Evolutionary conservation across 2,113 vertebrate species (phyloP).

Genomic region (Nothocercus nigrocapillus): DNA sequence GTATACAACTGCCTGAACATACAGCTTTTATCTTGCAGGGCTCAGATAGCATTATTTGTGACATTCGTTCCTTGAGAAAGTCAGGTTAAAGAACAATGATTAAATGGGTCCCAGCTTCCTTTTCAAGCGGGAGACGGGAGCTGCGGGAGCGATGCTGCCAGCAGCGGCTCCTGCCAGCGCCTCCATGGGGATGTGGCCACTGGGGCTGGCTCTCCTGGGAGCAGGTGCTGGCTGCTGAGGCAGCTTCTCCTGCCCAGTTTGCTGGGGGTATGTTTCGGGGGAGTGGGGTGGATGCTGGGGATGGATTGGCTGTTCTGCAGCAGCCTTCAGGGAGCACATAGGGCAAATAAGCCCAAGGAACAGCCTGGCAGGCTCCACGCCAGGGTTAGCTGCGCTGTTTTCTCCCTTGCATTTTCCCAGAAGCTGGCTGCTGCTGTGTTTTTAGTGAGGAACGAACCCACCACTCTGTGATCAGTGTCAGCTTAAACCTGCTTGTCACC

Average conservation of each 20-base stretch:
- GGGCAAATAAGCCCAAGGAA: conserved; percentile 18
- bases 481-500: neutral
- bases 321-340: neutral
- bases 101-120: neutral
- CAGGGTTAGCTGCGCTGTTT: neutral
- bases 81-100: neutral
- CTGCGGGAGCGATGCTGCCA: neutral
- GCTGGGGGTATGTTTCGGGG: conserved; percentile 17
- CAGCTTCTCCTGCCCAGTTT: neutral
- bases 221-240: neutral
- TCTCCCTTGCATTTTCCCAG: conserved; percentile 4
- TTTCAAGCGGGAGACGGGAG: neutral
- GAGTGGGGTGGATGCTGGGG: neutral
- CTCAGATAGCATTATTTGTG: neutral
- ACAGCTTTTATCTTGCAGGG: conserved; percentile 1
- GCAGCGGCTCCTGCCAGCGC: neutral
- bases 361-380: neutral
- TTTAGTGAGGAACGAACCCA: neutral
- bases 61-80: neutral
- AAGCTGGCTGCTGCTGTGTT: neutral
- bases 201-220: neutral
- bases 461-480: neutral
- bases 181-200: neutral
- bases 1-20: neutral
- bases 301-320: conserved; percentile 35